These are phyloP conservation scores for Perodicticus potto DNA, from an alignment of 2,797 vertebrate species.

Conservation along the genomic window DNA sequence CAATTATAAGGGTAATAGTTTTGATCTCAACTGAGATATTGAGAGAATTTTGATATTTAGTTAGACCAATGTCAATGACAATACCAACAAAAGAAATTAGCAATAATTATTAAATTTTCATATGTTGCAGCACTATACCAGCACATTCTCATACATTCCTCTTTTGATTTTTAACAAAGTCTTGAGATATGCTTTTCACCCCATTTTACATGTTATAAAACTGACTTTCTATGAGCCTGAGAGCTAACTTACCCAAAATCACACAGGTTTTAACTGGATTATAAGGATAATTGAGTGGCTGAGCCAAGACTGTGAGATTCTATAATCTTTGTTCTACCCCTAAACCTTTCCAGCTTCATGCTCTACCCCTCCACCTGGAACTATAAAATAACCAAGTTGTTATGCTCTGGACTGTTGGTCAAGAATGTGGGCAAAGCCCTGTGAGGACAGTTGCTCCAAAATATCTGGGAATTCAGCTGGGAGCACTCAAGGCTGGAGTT, in stretches of 20 bases:
- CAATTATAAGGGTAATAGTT: neutral
- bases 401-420: neutral
- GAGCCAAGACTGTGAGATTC: neutral
- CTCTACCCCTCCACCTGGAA: neutral
- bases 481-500: neutral
- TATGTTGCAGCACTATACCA: neutral
- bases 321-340: neutral
- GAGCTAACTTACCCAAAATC: neutral
- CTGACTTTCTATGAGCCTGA: neutral
- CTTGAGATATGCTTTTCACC: neutral
- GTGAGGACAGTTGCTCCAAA: neutral
- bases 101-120: neutral
- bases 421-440: neutral
- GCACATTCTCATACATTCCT: neutral
- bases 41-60: neutral
- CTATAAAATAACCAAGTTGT: neutral
- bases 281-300: slow-evolving; percentile 19
- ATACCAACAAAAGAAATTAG: neutral
- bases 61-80: neutral
- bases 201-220: neutral
- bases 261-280: slow-evolving; percentile 26
- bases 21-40: neutral
- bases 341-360: neutral
- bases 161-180: neutral
- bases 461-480: neutral